These are phyloP conservation scores for Phengaris alcon DNA, from an alignment of 2,888 invertebrate genomes.

Conservation along the genomic window DNA sequence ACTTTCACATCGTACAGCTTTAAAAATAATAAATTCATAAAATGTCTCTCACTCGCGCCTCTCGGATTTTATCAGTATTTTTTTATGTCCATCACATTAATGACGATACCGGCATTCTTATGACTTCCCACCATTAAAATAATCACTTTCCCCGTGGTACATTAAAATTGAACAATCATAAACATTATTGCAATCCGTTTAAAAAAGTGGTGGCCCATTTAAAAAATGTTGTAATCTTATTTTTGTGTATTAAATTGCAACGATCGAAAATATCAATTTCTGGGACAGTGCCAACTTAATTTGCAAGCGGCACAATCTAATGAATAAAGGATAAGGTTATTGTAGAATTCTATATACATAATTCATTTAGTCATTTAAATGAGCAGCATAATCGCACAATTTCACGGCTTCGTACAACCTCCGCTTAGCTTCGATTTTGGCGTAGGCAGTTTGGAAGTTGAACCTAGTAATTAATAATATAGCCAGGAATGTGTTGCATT, in stretches of 20 bases:
- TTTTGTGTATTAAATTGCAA: conserved; percentile 33
- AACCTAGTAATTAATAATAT: neutral
- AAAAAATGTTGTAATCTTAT: conserved; percentile 23
- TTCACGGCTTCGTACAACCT: conserved; percentile 26
- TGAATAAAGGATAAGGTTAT: conserved; percentile 45
- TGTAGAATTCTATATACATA: conserved; percentile 37
- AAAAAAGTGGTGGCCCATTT: conserved; percentile 25
- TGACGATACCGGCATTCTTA: conserved; percentile 63
- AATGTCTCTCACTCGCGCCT: conserved; percentile 36
- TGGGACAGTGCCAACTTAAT: conserved; percentile 42
- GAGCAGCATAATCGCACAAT: conserved; percentile 31
- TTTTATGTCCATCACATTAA: conserved; percentile 65
- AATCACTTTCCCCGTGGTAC: conserved; percentile 65
- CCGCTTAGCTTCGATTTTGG: conserved; percentile 20
- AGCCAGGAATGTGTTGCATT: neutral
- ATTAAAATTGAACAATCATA: conserved; percentile 50
- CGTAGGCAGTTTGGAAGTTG: conserved; percentile 13
- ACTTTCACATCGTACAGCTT: neutral
- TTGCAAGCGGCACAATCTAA: conserved; percentile 43
- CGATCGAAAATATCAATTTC: conserved; percentile 42
- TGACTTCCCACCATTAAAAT: conserved; percentile 72
- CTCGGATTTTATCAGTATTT: conserved; percentile 50
- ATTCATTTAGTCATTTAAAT: conserved; percentile 36
- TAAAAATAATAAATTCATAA: conserved; percentile 33
- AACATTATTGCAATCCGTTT: conserved; percentile 35